A percentile compares a stretch with the other conserved stretches of the same genome.
These are phyloP conservation scores for Temnothorax curvispinosus DNA, from an alignment of 1,140 invertebrate genomes.

Conservation along the genomic window DNA sequence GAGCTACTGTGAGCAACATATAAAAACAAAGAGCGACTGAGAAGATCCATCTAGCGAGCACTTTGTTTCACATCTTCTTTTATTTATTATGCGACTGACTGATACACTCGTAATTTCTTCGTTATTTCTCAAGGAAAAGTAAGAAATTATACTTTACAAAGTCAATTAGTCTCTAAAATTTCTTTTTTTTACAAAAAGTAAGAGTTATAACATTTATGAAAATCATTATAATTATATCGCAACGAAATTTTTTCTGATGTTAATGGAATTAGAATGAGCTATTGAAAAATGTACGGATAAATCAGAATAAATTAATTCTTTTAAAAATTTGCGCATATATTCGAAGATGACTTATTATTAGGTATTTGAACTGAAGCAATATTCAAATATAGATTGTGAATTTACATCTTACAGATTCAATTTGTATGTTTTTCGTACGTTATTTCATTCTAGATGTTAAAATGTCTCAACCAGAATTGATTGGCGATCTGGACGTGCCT, in stretches of 20 bases:
- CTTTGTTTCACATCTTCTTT: constrained; percentile 30
- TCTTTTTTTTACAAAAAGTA: background rate
- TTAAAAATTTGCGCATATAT: background rate
- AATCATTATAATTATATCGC: background rate
- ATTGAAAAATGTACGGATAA: background rate
- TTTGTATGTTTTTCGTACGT: background rate
- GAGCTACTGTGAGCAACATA: constrained; percentile 24
- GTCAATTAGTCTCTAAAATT: background rate
- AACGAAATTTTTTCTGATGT: background rate
- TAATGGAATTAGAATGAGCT: background rate
- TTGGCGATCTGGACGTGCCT: constrained; percentile 69
- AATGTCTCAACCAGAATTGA: constrained; percentile 72
- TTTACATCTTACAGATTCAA: background rate
- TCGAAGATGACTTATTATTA: background rate
- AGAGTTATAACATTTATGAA: background rate
- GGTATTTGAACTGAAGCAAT: background rate
- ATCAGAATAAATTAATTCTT: background rate
- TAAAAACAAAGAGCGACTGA: constrained; percentile 33
- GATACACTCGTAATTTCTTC: constrained; percentile 5
- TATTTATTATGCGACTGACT: constrained; percentile 21
- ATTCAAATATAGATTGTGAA: background rate
- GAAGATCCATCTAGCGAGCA: constrained; percentile 16
- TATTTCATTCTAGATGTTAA: constrained; percentile 63
- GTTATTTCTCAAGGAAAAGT: background rate
- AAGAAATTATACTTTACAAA: background rate